These are phyloP conservation scores for Hypomecis atomaria DNA, from an alignment of 2,888 invertebrate genomes.

Conservation along the genomic window DNA sequence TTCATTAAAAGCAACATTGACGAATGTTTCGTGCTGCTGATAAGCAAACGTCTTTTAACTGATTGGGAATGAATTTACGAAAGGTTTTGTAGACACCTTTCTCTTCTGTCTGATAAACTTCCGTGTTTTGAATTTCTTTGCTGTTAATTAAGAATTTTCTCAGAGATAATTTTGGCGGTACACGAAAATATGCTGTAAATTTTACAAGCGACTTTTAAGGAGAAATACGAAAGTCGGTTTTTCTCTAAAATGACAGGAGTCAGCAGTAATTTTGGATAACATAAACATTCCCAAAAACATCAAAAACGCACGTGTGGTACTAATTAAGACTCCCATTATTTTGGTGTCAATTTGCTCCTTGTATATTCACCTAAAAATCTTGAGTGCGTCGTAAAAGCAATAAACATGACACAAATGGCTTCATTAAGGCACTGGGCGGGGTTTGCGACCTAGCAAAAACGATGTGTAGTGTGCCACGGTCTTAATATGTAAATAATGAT, in stretches of 20 bases:
- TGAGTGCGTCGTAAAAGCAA: constrained; percentile 78
- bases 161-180: constrained; percentile 3
- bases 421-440: constrained; percentile 78
- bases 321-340: constrained; percentile 71
- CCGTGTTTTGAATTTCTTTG: constrained; percentile 12
- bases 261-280: constrained; percentile 8
- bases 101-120: constrained; percentile 34
- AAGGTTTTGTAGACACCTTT: constrained; percentile 49
- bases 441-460: constrained; percentile 76
- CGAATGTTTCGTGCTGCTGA: constrained; percentile 46
- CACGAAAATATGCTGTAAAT: constrained; percentile 1
- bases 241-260: constrained; percentile 28
- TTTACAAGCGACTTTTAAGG: constrained; percentile 6
- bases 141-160: constrained; percentile 4
- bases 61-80: constrained; percentile 45
- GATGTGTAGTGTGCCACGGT: constrained; percentile 64
- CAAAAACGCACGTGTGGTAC: constrained; percentile 58
- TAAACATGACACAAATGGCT: constrained; percentile 82
- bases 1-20: constrained; percentile 44
- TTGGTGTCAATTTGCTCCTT: constrained; percentile 79
- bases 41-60: constrained; percentile 55
- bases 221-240: background rate
- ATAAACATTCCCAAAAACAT: constrained; percentile 41
- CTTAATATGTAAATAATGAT: constrained; percentile 82
- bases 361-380: constrained; percentile 80